phyloP scores from a whole-genome alignment of 2,888 invertebrate genomes.

The Junonia oenone region DNA sequence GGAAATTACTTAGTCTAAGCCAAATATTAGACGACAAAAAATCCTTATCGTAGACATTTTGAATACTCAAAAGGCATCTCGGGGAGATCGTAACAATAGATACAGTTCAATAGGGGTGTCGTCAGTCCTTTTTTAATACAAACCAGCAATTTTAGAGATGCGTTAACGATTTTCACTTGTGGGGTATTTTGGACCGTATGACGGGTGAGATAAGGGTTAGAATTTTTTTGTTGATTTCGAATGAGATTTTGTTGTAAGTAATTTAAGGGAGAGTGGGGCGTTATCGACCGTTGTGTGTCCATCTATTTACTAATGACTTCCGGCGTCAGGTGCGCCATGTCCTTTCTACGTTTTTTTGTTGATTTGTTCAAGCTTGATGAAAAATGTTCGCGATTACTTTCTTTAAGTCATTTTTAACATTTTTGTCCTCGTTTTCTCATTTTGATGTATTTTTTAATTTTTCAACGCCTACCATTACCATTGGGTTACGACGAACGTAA shows the following conservation, averaged over 20 bases:
- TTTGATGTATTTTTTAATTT: no score
- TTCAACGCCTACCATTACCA: no score
- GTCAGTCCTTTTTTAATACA: slow-evolving; percentile 62
- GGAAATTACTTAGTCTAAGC: slow-evolving; percentile 35
- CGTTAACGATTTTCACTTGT: slow-evolving; percentile 20
- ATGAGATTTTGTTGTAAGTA: slow-evolving; percentile 41
- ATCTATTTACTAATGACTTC: slow-evolving; percentile 80
- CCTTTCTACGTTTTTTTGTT: slow-evolving; percentile 50
- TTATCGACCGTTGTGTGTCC: slow-evolving; percentile 66
- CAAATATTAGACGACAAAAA: slow-evolving; percentile 34
- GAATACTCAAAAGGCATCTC: slow-evolving; percentile 49
- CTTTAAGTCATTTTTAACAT: not conserved
- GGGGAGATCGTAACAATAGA: slow-evolving; percentile 63
- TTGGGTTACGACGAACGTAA: no score
- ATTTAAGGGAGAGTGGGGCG: slow-evolving; percentile 68
- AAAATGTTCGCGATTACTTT: slow-evolving; percentile 20
- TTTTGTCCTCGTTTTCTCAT: not conserved
- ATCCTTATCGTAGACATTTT: slow-evolving; percentile 45
- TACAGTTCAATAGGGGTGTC: slow-evolving; percentile 59
- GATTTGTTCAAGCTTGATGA: slow-evolving; percentile 31
- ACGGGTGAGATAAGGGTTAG: slow-evolving; percentile 13
- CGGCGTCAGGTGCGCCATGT: slow-evolving; percentile 70
- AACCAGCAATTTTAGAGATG: slow-evolving; percentile 36
- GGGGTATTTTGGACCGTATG: slow-evolving; percentile 25
- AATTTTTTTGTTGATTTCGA: slow-evolving; percentile 1